phyloP scores from a whole-genome alignment of 2,888 invertebrate species.

The Andrena chrysosceles region DNA sequence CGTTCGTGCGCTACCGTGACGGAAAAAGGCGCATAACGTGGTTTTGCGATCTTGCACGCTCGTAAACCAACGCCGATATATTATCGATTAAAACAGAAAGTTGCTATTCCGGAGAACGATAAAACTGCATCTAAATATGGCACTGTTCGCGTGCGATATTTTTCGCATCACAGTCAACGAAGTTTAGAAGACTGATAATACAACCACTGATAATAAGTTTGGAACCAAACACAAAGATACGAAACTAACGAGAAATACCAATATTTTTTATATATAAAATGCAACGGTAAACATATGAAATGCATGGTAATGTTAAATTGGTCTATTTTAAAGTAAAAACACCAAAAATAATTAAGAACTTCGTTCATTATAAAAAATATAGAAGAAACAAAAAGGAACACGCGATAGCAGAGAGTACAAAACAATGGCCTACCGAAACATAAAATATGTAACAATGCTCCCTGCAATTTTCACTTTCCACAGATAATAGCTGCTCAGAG shows the following conservation, averaged over 20 bases:
- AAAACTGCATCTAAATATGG: neutral
- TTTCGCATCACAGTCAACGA: neutral
- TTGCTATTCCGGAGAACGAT: neutral
- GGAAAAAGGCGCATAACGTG: slow-evolving; percentile 27
- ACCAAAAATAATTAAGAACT: neutral
- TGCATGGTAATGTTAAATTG: neutral
- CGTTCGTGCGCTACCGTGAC: slow-evolving; percentile 48
- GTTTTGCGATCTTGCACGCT: slow-evolving; percentile 13
- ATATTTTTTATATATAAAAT: no score
- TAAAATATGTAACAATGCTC: slow-evolving; percentile 43
- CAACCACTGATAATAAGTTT: neutral
- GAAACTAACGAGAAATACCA: no score
- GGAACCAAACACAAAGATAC: no score
- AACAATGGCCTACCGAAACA: slow-evolving; percentile 28
- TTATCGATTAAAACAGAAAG: slow-evolving; percentile 30
- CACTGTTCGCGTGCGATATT: neutral
- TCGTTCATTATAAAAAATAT: neutral
- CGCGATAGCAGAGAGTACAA: neutral
- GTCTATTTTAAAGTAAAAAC: neutral
- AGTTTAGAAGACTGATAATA: neutral
- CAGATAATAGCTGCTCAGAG: slow-evolving; percentile 77
- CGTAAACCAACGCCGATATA: slow-evolving; percentile 37
- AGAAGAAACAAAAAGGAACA: neutral
- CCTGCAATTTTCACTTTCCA: slow-evolving; percentile 82
- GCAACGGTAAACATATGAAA: neutral